Evolutionary conservation across 37 sponge, comb jelly and placozoan species (phyloP).

Genomic region (Ephydatia muelleri): DNA sequence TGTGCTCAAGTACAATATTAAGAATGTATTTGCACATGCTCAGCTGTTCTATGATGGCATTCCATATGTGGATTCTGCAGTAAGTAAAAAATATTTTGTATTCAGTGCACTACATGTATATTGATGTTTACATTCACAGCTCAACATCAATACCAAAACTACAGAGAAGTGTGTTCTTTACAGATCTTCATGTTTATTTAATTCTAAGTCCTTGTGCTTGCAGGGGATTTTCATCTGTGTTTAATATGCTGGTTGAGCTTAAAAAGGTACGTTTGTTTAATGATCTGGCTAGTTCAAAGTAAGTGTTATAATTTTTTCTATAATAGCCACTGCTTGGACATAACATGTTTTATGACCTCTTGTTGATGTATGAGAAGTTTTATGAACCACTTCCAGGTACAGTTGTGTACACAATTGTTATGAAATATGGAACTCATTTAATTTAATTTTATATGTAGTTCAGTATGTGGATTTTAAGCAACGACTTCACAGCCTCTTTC

Average conservation of each 20-base stretch:
- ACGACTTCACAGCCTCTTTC: constrained; percentile 62
- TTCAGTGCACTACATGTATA: no score
- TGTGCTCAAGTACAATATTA: neutral
- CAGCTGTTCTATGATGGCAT: constrained; percentile 68
- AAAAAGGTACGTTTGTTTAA: constrained; percentile 38
- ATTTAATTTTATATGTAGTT: constrained; percentile 7
- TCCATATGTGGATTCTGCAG: constrained; percentile 28
- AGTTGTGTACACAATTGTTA: neutral
- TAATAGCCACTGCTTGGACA: constrained; percentile 83
- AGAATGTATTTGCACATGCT: neutral
- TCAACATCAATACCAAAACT: neutral
- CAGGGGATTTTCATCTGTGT: constrained; percentile 63
- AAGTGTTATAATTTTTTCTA: neutral
- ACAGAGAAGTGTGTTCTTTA: neutral
- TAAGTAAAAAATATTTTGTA: neutral
- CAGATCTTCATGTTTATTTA: neutral
- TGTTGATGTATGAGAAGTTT: constrained; percentile 77
- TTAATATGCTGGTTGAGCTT: constrained; percentile 38
- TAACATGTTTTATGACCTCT: constrained; percentile 81
- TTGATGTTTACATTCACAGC: no score
- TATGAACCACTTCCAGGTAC: constrained; percentile 68
- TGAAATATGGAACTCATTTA: neutral
- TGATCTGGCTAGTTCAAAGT: neutral
- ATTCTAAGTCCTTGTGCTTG: neutral
- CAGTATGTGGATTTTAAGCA: constrained; percentile 70